Evolutionary conservation across 1,140 invertebrate species (phyloP), one percentile per base, ranked within the genome.

Genomic region (Probaryconus sp.): DNA sequence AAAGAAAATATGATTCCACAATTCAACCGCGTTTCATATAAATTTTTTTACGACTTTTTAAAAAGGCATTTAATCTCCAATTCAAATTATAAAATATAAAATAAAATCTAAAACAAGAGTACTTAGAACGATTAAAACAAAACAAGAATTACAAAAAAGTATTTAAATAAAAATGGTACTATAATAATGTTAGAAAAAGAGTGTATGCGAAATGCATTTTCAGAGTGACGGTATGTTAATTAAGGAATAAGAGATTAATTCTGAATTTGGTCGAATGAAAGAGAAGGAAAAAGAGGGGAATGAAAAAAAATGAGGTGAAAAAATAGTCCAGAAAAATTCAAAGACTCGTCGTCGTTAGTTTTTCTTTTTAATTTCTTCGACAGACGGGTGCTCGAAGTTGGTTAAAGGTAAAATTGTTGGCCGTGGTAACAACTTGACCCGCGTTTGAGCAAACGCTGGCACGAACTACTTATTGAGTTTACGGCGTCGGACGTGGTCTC

Each of bases 401-500:
- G 24, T 47, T 18, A n/a, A 30, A 47, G 43, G 24, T 5, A 21
- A 30, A 47, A 47, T 13, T 47, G 45, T 45, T 56, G 20, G 48
- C 5, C 30, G 21, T 13, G 30, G 55, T 61, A 55, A 61, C 56
- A 55, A 70, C 56, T 71, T 71, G 67, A 71, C 42, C 56, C 20
- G 40, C 33, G 67, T 71, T 63, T 71, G 33, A 71, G 42, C 50
- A 63, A 71, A 71, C 67, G 33, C 42, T 42, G 30, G 50, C 50
- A 63, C 67, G 26, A 71, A 71, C 56, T 71, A 63, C 58, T 71
- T 56, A 71, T 71, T 64, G 58, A 63, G 68, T 64, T 71, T 71
- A 56, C 56, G 40, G 37, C 33, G 43, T 42, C 28, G 35, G 11
- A 64, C 42, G 56, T 48, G 58, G 67, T 42, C 42, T 48, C 28